These are phyloP conservation scores for Gymnoscopelus braueri DNA, from an alignment of 2,797 vertebrate genomes.

Conservation along the genomic window DNA sequence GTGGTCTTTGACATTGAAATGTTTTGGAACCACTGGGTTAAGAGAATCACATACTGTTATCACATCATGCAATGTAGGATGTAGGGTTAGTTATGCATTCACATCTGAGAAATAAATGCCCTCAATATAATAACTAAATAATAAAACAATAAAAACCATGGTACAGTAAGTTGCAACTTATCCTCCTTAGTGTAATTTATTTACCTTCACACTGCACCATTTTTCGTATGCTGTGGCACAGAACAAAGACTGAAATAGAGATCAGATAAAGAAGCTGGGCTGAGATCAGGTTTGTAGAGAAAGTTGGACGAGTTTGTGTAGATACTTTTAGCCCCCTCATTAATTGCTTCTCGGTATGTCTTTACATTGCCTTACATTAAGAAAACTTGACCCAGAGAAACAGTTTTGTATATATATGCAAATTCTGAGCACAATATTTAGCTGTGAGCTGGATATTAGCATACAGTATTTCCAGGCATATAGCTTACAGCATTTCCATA, in stretches of 20 bases:
- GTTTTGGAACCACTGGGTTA: conserved; percentile 8
- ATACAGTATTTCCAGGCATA: background rate
- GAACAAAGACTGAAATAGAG: background rate
- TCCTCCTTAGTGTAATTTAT: no score
- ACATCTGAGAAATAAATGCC: background rate
- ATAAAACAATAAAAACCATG: no score
- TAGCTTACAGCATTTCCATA: no score
- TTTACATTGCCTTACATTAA: background rate
- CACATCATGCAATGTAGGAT: conserved; percentile 1
- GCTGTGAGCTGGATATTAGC: conserved; percentile 5
- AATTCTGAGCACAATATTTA: background rate
- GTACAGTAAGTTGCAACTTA: no score
- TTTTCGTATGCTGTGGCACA: no score
- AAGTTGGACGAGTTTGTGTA: background rate
- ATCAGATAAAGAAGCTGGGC: background rate
- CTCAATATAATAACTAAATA: no score
- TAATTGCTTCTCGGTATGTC: background rate
- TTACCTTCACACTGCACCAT: no score
- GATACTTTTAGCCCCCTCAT: no score
- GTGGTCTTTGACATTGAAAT: no score
- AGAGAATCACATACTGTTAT: conserved; percentile 39
- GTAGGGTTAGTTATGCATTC: background rate
- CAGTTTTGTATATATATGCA: background rate
- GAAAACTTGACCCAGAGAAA: background rate
- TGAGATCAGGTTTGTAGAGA: background rate